Conservation (phyloP, 2,797 vertebrate genomes). For the Novumbra hubbsi region DNA sequence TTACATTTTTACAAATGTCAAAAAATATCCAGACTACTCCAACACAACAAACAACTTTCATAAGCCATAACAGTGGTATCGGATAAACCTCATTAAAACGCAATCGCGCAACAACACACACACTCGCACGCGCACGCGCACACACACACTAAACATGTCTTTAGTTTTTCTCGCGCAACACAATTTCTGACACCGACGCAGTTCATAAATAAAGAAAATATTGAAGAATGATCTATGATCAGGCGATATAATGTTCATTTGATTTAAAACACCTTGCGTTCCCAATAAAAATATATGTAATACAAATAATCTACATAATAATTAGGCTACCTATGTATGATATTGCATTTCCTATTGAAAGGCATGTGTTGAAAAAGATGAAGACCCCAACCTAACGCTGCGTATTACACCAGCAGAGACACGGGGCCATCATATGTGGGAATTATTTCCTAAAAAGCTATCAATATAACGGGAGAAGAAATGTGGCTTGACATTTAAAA, state of each 20-base stretch:
- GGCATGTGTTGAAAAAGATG: neutral
- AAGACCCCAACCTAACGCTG: neutral
- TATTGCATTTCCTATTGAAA: neutral
- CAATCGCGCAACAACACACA: neutral
- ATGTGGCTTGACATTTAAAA: neutral
- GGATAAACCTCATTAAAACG: neutral
- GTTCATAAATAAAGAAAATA: neutral
- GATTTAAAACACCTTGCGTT: neutral
- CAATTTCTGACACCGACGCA: neutral
- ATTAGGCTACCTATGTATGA: neutral
- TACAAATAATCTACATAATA: neutral
- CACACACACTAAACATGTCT: neutral
- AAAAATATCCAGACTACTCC: neutral
- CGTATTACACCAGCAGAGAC: neutral
- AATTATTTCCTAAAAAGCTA: neutral
- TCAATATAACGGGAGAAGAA: conserved; percentile 1
- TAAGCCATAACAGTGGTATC: neutral
- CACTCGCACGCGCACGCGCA: neutral
- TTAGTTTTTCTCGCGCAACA: neutral
- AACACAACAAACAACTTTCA: neutral
- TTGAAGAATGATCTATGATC: neutral
- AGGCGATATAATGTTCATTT: neutral
- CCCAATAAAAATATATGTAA: too few species aligned
- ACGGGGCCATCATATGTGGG: conserved; percentile 7
- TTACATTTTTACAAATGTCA: conserved; percentile 11